Evolutionary conservation across 2,888 invertebrate species (phyloP), one percentile per base, ranked within the genome.

Genomic region (Acleris emargana): DNA sequence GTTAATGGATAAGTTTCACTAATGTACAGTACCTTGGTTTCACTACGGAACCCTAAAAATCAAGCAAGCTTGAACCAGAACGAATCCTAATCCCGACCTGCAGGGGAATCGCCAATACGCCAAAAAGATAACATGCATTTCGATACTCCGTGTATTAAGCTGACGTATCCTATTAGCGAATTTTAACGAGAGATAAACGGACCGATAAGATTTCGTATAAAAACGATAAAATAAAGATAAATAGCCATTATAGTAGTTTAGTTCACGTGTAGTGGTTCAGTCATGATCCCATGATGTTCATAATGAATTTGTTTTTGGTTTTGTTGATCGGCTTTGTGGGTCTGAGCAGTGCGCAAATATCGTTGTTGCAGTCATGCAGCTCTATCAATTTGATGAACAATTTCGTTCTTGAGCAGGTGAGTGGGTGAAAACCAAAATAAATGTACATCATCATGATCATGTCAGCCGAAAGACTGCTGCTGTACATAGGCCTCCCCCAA

Each of bases 121-220:
- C 13, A 51, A n/a, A 42, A 38, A 5, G n/a, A 49, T 42, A 54
- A 32, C 47, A 50, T 45, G 17, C 20, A 42, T 50, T 57, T 25
- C 57, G 22, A 25, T 62, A 55, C 62, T 50, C 2, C 18, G 43
- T 20, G 38, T 42, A 49, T 53, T 64, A 59, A 59, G 43, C 64
- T 54, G 51, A 51, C 60, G 54, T 55, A 60, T 22, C 43, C 18
- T 64, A 68, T 70, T 70, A 67, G 63, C 22, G 43, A 60, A 55
- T 64, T 70, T 69, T 55, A 59, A 55, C 51, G 20, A 45, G 53
- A 51, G 64, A 68, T 69, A 67, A 64, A 49, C 50, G 22, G 2
- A n/a, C 22, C 62, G 86, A 86, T 86, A 84, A 83, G 76, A 77
- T 81, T 74, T 78, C 70, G 71, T 82, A 83, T 83, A 83, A 79